Conservation (phyloP, 2,888 invertebrate species). For the Tipula lateralis region DNA sequence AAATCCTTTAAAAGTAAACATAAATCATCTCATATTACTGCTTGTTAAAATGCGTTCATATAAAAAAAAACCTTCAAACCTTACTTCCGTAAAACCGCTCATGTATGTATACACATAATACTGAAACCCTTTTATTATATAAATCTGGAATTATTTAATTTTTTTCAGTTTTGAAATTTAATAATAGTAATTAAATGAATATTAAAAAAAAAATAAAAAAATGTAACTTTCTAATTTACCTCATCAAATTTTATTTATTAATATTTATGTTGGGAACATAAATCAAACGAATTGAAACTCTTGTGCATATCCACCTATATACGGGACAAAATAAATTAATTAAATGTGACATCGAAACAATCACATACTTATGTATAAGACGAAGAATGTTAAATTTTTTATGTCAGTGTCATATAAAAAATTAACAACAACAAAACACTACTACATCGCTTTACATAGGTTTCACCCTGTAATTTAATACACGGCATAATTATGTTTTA, state of each 20-base stretch:
- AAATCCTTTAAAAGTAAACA: constrained; percentile 19
- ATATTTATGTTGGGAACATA: background rate
- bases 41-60: background rate
- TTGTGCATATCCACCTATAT: background rate
- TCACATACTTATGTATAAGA: background rate
- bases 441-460: background rate
- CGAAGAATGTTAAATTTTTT: background rate
- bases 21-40: background rate
- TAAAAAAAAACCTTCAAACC: background rate
- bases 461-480: background rate
- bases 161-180: background rate
- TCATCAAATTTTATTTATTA: background rate
- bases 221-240: constrained; percentile 2
- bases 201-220: background rate
- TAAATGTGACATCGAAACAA: background rate
- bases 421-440: background rate
- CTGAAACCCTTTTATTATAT: background rate
- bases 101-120: background rate
- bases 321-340: background rate
- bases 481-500: background rate
- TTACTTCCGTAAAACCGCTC: background rate
- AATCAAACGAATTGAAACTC: background rate
- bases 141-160: background rate
- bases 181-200: background rate
- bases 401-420: background rate